Conservation (phyloP, 2,797 vertebrate genomes). For the Bryconaethiops microstoma region DNA sequence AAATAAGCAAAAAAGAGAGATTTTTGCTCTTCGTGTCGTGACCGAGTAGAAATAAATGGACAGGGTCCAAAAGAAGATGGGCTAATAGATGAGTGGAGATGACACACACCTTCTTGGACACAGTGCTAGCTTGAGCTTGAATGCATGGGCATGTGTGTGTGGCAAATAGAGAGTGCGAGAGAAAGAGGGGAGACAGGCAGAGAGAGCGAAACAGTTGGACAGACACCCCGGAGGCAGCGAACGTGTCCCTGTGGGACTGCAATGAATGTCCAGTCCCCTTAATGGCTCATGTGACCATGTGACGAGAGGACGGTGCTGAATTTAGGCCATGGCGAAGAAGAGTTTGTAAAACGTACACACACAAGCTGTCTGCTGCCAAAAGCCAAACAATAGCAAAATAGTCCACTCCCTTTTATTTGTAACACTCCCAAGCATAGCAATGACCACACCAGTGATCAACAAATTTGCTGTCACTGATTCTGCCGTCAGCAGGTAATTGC, state of each 20-base stretch:
- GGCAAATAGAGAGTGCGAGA: not conserved
- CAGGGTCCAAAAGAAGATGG: not conserved
- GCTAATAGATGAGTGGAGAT: not conserved
- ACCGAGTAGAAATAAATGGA: not conserved
- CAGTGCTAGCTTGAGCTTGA: not conserved
- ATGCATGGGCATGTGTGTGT: not conserved
- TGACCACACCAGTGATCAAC: slow-evolving; percentile 6
- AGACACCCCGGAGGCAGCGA: slow-evolving; percentile 21
- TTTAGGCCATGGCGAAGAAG: slow-evolving; percentile 36
- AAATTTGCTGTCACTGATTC: slow-evolving; percentile 26
- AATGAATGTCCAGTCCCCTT: slow-evolving; percentile 24
- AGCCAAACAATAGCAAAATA: slow-evolving; percentile 1
- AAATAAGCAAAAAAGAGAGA: not conserved
- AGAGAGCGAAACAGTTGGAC: slow-evolving; percentile 19
- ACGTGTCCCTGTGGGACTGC: slow-evolving; percentile 34
- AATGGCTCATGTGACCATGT: slow-evolving; percentile 29
- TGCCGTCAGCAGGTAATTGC: slow-evolving; percentile 29
- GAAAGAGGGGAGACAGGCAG: not conserved
- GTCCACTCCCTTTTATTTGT: not conserved
- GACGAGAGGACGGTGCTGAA: slow-evolving; percentile 28
- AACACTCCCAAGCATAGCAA: not conserved
- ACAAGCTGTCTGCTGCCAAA: not conserved
- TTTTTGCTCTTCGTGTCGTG: not conserved
- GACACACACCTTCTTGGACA: slow-evolving; percentile 21
- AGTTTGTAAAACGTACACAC: not conserved